A percentile compares a stretch with the other conserved stretches of the same genome.
These are phyloP conservation scores for Datnioides undecimradiatus DNA, from an alignment of 2,113 vertebrate species.

Conservation along the genomic window DNA sequence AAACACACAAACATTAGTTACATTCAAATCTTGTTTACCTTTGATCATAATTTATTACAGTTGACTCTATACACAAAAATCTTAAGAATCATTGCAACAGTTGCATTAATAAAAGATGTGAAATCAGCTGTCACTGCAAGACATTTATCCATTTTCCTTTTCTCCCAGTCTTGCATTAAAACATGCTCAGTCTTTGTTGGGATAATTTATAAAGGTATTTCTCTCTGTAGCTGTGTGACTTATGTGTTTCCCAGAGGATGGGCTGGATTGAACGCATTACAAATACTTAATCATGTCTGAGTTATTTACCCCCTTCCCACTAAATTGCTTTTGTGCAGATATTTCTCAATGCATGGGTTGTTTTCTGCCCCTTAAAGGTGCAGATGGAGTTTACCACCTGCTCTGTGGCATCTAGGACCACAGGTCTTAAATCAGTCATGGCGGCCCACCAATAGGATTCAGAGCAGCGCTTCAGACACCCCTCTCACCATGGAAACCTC, in stretches of 20 bases:
- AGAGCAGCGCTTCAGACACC: background rate
- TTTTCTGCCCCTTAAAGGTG: constrained; percentile 10
- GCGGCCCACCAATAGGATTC: background rate
- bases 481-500: background rate
- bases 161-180: background rate
- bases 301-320: background rate
- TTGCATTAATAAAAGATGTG: background rate
- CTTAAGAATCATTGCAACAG: background rate
- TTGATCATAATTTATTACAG: background rate
- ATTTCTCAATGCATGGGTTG: background rate
- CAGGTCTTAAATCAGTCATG: constrained; percentile 6
- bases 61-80: background rate
- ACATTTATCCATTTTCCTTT: background rate
- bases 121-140: background rate
- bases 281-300: constrained; percentile 18
- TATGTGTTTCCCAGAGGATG: background rate
- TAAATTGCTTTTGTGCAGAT: constrained; percentile 2
- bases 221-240: background rate
- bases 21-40: too few relatives aligned
- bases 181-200: background rate
- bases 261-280: background rate
- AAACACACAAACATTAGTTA: too few relatives aligned
- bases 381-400: constrained; percentile 36
- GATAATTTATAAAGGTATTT: background rate
- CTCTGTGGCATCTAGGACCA: constrained; percentile 6